phyloP scores from a whole-genome alignment of 2,113 vertebrate genomes.

The Rhinogobius similis region DNA sequence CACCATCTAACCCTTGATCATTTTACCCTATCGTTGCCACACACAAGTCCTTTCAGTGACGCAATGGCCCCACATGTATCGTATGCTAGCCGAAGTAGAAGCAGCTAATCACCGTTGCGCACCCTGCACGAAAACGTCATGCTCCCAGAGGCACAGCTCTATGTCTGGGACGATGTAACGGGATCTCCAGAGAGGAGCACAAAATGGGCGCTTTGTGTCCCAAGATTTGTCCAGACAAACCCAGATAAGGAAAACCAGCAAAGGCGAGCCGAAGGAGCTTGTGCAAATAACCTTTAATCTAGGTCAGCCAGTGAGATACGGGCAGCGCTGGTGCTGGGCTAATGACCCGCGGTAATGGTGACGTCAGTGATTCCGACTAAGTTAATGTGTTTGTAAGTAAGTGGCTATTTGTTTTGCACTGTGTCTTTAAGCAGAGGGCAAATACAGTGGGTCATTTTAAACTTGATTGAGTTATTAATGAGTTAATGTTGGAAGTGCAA shows the following conservation, averaged over 20 bases:
- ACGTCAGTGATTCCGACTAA: conserved; percentile 29
- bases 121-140: conserved; percentile 22
- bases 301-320: conserved; percentile 47
- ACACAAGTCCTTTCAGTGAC: conserved; percentile 48
- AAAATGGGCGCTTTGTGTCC: conserved; percentile 76
- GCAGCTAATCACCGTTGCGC: conserved; percentile 44
- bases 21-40: conserved; percentile 42
- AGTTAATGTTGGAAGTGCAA: too few relatives aligned
- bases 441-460: background rate
- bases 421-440: background rate
- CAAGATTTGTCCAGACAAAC: conserved; percentile 73
- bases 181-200: conserved; percentile 75
- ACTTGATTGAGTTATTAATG: too few relatives aligned
- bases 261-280: conserved; percentile 56
- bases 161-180: conserved; percentile 73
- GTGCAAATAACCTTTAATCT: conserved; percentile 66
- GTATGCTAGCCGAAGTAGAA: conserved; percentile 55
- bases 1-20: conserved; percentile 53
- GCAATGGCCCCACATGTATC: conserved; percentile 62
- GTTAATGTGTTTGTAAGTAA: conserved; percentile 12
- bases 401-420: conserved; percentile 12
- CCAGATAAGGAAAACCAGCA: conserved; percentile 71
- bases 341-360: conserved; percentile 16
- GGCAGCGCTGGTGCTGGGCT: conserved; percentile 7
- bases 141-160: conserved; percentile 62